Conservation (phyloP, 2,113 vertebrate species). For the Antennarius striatus region DNA sequence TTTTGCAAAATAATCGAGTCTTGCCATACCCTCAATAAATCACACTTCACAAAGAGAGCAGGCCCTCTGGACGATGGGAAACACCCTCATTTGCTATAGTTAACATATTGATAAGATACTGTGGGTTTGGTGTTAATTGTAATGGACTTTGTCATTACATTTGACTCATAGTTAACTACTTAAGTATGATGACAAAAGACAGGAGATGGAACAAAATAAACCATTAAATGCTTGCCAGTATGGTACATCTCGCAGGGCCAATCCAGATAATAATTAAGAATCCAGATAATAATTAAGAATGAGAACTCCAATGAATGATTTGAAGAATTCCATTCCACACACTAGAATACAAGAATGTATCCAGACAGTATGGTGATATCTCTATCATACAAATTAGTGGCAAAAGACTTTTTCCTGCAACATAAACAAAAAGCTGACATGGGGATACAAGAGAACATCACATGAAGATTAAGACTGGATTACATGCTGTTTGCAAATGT, state of each 20-base stretch:
- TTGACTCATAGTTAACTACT: slow-evolving; percentile 14
- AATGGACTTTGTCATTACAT: slow-evolving; percentile 14
- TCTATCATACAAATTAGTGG: neutral
- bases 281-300: slow-evolving; percentile 30
- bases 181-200: slow-evolving; percentile 25
- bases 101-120: neutral
- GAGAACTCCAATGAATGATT: slow-evolving; percentile 55
- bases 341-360: slow-evolving; percentile 29
- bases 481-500: too few species aligned
- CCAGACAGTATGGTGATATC: neutral
- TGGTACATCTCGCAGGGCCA: slow-evolving; percentile 34
- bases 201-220: slow-evolving; percentile 34
- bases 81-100: slow-evolving; percentile 8
- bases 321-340: slow-evolving; percentile 31
- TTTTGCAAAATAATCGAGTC: slow-evolving; percentile 3
- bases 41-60: slow-evolving; percentile 4
- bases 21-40: neutral
- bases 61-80: neutral
- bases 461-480: too few species aligned
- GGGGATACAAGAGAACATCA: too few species aligned
- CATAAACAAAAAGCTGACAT: slow-evolving; percentile 5
- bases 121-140: neutral
- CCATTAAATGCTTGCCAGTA: slow-evolving; percentile 34
- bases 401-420: slow-evolving; percentile 9
- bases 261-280: slow-evolving; percentile 32